Evolutionary conservation across 2,113 vertebrate genomes (phyloP).

Genomic region (Corvus moneduloides): DNA sequence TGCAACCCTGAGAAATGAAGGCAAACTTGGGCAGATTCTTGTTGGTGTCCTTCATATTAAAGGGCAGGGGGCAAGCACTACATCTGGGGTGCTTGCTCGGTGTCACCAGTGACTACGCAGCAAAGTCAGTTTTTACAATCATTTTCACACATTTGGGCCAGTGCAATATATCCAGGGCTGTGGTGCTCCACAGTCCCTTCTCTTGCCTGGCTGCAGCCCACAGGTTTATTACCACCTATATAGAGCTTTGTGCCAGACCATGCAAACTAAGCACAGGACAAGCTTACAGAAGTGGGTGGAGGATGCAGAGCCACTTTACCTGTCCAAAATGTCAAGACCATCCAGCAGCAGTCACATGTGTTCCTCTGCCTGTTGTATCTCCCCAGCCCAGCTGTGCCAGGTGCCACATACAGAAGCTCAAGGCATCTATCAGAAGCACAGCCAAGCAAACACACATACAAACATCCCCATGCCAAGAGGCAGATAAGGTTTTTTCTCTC

Average conservation of each 20-base stretch:
- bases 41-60: background rate
- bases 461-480: background rate
- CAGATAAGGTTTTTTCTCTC: background rate
- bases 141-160: background rate
- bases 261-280: background rate
- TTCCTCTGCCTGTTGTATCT: background rate
- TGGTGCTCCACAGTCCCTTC: background rate
- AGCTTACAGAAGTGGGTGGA: background rate
- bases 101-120: background rate
- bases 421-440: background rate
- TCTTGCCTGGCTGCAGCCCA: background rate
- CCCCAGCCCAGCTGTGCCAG: background rate
- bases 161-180: background rate
- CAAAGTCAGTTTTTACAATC: background rate
- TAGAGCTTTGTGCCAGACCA: background rate
- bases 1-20: background rate
- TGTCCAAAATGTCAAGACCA: background rate
- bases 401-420: background rate
- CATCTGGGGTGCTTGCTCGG: fast-evolving
- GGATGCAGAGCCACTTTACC: background rate
- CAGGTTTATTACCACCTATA: fast-evolving
- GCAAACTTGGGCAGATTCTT: background rate
- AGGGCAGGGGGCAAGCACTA: background rate
- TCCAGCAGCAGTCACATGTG: background rate
- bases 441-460: background rate